A percentile compares a stretch with the other conserved stretches of the same genome.
These are phyloP conservation scores for Neodiprion pinetum DNA, from an alignment of 1,140 invertebrate species.

Conservation along the genomic window DNA sequence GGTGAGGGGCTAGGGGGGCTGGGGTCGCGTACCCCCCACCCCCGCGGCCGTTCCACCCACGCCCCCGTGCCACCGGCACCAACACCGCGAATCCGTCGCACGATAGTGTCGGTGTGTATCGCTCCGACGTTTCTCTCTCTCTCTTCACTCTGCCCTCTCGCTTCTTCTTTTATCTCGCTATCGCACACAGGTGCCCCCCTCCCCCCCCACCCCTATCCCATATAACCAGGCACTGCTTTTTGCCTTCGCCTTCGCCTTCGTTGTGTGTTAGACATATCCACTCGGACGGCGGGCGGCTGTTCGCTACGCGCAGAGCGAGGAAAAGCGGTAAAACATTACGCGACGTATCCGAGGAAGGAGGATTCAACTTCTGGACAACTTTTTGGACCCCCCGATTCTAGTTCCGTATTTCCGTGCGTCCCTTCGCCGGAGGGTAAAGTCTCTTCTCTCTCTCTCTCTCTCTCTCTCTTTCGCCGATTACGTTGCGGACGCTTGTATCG, in stretches of 20 bases:
- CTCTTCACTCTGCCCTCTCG: constrained; percentile 20
- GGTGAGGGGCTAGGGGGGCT: not conserved
- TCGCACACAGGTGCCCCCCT: constrained; percentile 48
- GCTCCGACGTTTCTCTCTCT: constrained; percentile 8
- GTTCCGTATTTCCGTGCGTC: too few relatives aligned
- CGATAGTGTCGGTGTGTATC: constrained; percentile 10
- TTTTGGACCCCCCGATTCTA: too few relatives aligned
- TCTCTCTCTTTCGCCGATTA: constrained; percentile 33
- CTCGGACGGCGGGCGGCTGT: too few relatives aligned
- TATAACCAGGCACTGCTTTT: constrained; percentile 33
- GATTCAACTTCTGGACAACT: too few relatives aligned
- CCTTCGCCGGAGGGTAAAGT: too few relatives aligned
- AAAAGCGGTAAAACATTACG: too few relatives aligned
- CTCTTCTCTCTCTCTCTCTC: constrained; percentile 21
- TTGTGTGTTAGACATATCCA: too few relatives aligned
- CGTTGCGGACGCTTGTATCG: too few relatives aligned
- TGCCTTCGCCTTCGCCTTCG: constrained; percentile 10
- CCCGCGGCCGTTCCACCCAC: not conserved
- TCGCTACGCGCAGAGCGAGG: too few relatives aligned
- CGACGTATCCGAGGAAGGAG: too few relatives aligned
- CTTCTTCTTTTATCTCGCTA: constrained; percentile 24
- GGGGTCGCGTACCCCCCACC: not conserved
- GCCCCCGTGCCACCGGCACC: constrained; percentile 15
- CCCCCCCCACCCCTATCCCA: constrained; percentile 50
- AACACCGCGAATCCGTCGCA: constrained; percentile 16